A percentile compares a stretch with the other conserved stretches of the same genome.
phyloP scores from a whole-genome alignment of 2,797 vertebrate genomes.

The Heterohyrax brucei region DNA sequence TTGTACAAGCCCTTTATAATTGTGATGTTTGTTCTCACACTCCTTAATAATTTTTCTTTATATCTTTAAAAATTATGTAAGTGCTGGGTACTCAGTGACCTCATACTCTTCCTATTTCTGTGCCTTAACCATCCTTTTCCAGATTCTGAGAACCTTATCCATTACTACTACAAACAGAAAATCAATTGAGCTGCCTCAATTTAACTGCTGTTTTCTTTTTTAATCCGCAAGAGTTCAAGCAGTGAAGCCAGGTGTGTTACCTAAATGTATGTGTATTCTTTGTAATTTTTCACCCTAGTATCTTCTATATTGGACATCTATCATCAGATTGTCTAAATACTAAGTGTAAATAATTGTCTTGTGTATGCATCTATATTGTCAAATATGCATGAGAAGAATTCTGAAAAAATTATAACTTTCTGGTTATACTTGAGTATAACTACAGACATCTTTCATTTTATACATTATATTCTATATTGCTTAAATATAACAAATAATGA shows the following conservation, averaged over 20 bases:
- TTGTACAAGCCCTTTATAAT: neutral
- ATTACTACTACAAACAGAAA: constrained; percentile 58
- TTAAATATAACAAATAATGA: constrained; percentile 42
- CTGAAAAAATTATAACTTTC: neutral
- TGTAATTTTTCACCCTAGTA: neutral
- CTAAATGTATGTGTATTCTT: neutral
- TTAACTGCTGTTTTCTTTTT: constrained; percentile 22
- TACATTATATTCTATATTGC: neutral
- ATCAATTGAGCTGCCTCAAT: constrained; percentile 38
- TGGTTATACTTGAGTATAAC: neutral
- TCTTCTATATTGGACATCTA: neutral
- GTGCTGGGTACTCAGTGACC: neutral
- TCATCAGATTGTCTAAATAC: constrained; percentile 17
- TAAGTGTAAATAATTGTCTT: constrained; percentile 17
- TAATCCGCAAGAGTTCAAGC: constrained; percentile 50
- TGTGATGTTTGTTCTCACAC: neutral
- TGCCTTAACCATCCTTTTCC: neutral
- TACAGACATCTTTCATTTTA: constrained; percentile 40
- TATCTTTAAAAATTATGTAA: constrained; percentile 44
- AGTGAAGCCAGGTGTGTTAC: constrained; percentile 12
- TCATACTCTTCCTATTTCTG: constrained; percentile 50
- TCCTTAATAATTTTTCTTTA: constrained; percentile 10
- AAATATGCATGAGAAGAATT: neutral
- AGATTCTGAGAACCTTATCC: constrained; percentile 41
- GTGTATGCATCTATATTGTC: neutral